These are phyloP conservation scores for Caenorhabditis latens DNA, from an alignment of 1,140 invertebrate genomes.

Conservation along the genomic window DNA sequence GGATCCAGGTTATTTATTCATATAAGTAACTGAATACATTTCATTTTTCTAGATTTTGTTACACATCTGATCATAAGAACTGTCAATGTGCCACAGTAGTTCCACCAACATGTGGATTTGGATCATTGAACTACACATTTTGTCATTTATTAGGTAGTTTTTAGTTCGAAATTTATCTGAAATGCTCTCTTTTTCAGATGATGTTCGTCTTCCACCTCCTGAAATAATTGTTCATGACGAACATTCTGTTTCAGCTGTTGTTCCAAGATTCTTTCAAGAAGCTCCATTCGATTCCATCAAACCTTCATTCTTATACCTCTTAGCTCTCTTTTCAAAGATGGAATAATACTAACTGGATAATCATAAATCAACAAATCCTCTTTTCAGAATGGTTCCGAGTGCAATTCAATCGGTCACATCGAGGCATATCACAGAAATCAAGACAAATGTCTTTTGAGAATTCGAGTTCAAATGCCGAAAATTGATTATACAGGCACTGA, in stretches of 20 bases:
- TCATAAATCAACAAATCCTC: not conserved
- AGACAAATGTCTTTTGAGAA: conserved; percentile 38
- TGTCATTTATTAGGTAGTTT: conserved; percentile 10
- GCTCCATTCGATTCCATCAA: conserved; percentile 27
- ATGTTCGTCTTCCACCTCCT: conserved; percentile 2
- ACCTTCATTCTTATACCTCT: conserved; percentile 5
- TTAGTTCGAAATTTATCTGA: not conserved
- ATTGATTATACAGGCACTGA: conserved; percentile 49
- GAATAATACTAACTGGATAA: not conserved
- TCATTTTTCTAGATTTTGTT: conserved; percentile 17
- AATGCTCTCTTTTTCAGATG: conserved; percentile 14
- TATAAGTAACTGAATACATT: not conserved
- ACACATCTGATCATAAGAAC: conserved; percentile 30
- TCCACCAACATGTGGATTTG: not conserved
- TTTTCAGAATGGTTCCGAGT: conserved; percentile 1
- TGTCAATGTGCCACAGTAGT: conserved; percentile 35
- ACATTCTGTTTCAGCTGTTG: conserved; percentile 16
- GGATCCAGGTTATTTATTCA: not conserved
- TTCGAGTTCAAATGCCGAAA: conserved; percentile 49
- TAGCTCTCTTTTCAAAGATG: conserved; percentile 21
- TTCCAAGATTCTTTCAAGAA: conserved; percentile 32
- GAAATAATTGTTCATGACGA: conserved; percentile 44
- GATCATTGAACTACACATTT: conserved; percentile 24
- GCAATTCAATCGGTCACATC: conserved; percentile 1
- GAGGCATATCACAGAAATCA: conserved; percentile 25